Conservation (phyloP, 2,797 vertebrate genomes). For the Melanotaenia pygmaea region DNA sequence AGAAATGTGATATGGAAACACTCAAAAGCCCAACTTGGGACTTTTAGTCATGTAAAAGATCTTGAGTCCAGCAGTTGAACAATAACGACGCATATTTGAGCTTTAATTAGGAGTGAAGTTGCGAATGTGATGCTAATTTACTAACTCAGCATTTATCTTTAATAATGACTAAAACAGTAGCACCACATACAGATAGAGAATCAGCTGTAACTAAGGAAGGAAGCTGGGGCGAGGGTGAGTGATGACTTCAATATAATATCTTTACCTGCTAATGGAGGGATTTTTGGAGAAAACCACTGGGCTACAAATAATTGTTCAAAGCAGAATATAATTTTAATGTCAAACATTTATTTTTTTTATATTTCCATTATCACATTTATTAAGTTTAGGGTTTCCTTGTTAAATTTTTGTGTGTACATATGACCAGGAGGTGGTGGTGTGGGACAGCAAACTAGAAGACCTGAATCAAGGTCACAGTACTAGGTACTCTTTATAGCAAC, state of each 20-base stretch:
- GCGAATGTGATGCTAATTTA: background rate
- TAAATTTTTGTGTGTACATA: background rate
- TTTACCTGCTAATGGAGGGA: background rate
- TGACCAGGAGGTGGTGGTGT: conserved; percentile 75
- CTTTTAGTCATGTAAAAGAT: background rate
- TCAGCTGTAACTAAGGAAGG: background rate
- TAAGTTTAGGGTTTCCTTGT: background rate
- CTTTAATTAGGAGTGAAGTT: background rate
- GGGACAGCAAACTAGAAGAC: conserved; percentile 32
- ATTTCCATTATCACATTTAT: background rate
- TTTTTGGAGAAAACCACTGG: background rate
- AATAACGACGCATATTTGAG: conserved; percentile 1
- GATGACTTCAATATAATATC: background rate
- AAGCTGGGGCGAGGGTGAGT: background rate
- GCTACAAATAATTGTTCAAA: background rate
- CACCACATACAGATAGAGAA: background rate
- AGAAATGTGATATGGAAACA: background rate
- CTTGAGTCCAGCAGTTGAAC: background rate
- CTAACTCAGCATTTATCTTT: background rate
- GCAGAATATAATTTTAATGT: too few species aligned
- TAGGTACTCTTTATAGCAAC: conserved; percentile 2
- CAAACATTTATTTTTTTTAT: background rate
- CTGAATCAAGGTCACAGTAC: conserved; percentile 54
- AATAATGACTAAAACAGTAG: background rate
- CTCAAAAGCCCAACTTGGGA: background rate